Conservation (phyloP, 2,888 invertebrate species). For the Panzeria rudis region DNA sequence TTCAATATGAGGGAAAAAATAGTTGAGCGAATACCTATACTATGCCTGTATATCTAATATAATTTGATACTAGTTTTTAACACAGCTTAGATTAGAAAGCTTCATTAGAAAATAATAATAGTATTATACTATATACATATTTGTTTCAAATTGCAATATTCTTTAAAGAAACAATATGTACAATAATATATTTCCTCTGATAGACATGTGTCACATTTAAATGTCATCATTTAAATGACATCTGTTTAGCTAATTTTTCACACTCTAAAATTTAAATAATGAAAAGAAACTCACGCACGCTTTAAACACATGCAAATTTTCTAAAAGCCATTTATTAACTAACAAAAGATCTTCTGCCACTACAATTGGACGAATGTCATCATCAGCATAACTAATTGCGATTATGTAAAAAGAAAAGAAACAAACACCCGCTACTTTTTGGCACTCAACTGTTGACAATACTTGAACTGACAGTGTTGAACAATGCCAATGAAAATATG, state of each 20-base stretch:
- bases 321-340: conserved; percentile 16
- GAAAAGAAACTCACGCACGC: conserved; percentile 28
- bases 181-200: background rate
- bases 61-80: no score
- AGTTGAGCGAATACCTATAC: no score
- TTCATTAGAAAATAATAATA: no score
- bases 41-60: no score
- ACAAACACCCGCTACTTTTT: conserved; percentile 51
- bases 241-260: conserved; percentile 66
- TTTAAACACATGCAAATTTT: conserved; percentile 39
- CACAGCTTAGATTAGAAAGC: no score
- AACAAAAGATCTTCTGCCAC: conserved; percentile 38
- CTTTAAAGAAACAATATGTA: background rate
- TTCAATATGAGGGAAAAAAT: no score
- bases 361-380: conserved; percentile 32
- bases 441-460: conserved; percentile 24
- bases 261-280: conserved; percentile 32
- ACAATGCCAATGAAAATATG: background rate
- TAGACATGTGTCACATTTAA: conserved; percentile 46
- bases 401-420: conserved; percentile 35
- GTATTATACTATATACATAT: no score
- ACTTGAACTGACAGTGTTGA: background rate
- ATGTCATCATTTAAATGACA: conserved; percentile 66
- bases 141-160: background rate
- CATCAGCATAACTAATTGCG: conserved; percentile 64